Conservation (phyloP, 1,140 invertebrate genomes). For the Heliconius hewitsoni region DNA sequence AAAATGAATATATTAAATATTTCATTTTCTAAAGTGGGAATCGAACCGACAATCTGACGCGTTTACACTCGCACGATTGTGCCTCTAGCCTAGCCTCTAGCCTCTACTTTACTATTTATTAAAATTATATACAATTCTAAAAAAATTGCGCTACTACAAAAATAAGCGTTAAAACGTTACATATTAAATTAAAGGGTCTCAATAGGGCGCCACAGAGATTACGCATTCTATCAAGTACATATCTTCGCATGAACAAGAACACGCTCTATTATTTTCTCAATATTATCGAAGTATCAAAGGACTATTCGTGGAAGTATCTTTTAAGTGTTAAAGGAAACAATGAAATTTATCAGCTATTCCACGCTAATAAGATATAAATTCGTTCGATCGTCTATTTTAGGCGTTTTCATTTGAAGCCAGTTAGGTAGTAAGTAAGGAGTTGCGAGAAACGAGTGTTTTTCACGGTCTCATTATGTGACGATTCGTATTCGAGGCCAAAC, state of each 20-base stretch:
- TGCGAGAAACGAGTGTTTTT: slow-evolving; percentile 70
- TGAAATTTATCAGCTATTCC: slow-evolving; percentile 1
- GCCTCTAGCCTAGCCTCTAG: too few relatives aligned
- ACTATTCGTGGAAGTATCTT: slow-evolving; percentile 52
- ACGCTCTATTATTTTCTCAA: slow-evolving; percentile 68
- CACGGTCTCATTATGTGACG: slow-evolving; percentile 69
- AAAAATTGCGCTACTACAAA: not conserved
- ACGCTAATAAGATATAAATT: not conserved
- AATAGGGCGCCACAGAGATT: not conserved
- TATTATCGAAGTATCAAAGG: slow-evolving; percentile 71
- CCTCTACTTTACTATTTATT: too few relatives aligned
- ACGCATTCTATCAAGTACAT: slow-evolving; percentile 41
- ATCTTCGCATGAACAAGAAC: slow-evolving; percentile 53
- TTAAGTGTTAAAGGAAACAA: slow-evolving; percentile 23
- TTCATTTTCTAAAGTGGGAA: too few relatives aligned
- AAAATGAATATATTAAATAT: too few relatives aligned
- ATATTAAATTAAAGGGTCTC: not conserved
- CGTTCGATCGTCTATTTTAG: not conserved
- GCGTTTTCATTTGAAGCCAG: slow-evolving; percentile 40
- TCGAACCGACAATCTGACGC: too few relatives aligned
- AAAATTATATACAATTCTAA: not conserved
- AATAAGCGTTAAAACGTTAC: not conserved
- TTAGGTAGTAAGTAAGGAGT: slow-evolving; percentile 45
- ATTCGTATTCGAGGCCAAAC: slow-evolving; percentile 67
- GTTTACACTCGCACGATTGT: too few relatives aligned